Evolutionary conservation across 1,140 invertebrate genomes (phyloP).

Genomic region (Zophobas morio): DNA sequence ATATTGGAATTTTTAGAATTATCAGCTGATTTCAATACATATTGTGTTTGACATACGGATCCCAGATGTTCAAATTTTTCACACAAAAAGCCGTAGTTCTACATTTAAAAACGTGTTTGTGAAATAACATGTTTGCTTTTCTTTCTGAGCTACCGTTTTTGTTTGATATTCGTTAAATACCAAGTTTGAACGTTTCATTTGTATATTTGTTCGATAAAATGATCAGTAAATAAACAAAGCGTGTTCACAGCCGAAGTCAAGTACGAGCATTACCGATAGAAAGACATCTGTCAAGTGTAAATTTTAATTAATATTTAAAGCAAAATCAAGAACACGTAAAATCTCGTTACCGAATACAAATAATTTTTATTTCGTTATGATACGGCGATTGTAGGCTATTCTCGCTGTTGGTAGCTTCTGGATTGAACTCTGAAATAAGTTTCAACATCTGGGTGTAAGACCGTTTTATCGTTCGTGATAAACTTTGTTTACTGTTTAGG

Average conservation of each 20-base stretch:
- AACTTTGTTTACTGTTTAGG: constrained; percentile 4
- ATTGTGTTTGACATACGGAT: constrained; percentile 17
- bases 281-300: too few species aligned
- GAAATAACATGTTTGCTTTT: constrained; percentile 33
- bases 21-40: too few species aligned
- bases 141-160: constrained; percentile 20
- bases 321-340: too few species aligned
- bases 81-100: constrained; percentile 8
- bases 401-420: too few species aligned
- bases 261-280: not conserved
- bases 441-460: not conserved
- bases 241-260: constrained; percentile 1
- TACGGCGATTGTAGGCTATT: too few species aligned
- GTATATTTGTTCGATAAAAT: constrained; percentile 31
- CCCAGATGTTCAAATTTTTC: constrained; percentile 37
- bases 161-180: constrained; percentile 38
- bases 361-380: too few species aligned
- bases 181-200: constrained; percentile 24
- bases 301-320: too few species aligned
- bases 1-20: not conserved
- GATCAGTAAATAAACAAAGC: constrained; percentile 37
- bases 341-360: too few species aligned
- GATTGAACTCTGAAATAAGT: too few species aligned
- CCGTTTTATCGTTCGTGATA: constrained; percentile 13
- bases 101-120: constrained; percentile 10